Base-by-base conservation (phyloP, 2,113 vertebrate species). In the Proteles cristata region DNA sequence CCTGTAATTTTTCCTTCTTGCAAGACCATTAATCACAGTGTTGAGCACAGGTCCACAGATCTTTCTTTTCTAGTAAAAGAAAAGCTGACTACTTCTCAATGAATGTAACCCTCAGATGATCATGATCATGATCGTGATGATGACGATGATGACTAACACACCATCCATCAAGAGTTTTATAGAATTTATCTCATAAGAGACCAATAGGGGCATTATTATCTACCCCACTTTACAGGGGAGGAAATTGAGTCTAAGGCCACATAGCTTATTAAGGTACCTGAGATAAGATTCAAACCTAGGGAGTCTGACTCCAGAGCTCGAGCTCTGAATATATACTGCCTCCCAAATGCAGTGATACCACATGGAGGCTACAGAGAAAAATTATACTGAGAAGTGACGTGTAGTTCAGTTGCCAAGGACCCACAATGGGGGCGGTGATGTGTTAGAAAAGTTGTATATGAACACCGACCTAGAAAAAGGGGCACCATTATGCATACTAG, bases 401-500 rank as follows among this genome's bases (percentile, higher is more conserved):
- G 5, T 7, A n/a, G 50, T 35, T 79, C 63, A 79, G 31, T 63
- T 80, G n/a, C 63, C 61, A 48, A 79, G 43, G 25, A 74, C 74
- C 53, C 55, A 43, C n/a, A 68, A 63, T 21, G 26, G 50, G 15
- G 50, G 58, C 17, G 14, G 33, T 2, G 4, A 65, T 19, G 28
- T 69, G 12, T 90, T 35, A 79, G 55, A 89, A 86, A 81, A 76
- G 23, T 15, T 58, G 35, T 2, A 4, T 6, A 15, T 17, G 9
- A 39, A n/a, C 17, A 69, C 9, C 2, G 2, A 9, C 31, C 35
- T 77, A 43, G 63, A 39, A 63, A n/a, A 71, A 1, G 7, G 10
- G 19, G 1, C 31, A 3, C 4, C 11, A 1, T 5, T 25, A 33
- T 2, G 4, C 4, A 23, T 2, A 7, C 14, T 2, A 4, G 17